Evolutionary conservation across 2,888 invertebrate genomes (phyloP).

Genomic region (Anticlea derivata): DNA sequence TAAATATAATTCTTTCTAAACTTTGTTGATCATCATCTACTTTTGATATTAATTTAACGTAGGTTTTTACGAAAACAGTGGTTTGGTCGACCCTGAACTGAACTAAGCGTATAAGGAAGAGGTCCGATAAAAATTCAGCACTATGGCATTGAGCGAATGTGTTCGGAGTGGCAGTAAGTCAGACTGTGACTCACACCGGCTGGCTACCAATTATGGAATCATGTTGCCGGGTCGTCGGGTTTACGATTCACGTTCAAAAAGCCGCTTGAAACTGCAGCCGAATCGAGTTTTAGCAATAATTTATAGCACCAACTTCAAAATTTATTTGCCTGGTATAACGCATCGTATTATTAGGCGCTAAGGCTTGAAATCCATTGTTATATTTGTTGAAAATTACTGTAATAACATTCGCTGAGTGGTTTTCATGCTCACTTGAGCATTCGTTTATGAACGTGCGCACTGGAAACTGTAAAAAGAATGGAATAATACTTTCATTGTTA

Average conservation of each 20-base stretch:
- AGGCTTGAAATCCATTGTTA: slow-evolving; percentile 6
- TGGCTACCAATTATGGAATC: slow-evolving; percentile 24
- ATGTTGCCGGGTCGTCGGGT: slow-evolving; percentile 8
- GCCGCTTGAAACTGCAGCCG: slow-evolving; percentile 3
- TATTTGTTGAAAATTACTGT: slow-evolving; percentile 1
- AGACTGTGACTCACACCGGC: slow-evolving; percentile 29
- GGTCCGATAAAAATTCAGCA: slow-evolving; percentile 32
- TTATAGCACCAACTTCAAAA: not conserved
- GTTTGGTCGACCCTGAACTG: slow-evolving; percentile 32
- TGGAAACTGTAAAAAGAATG: slow-evolving; percentile 22
- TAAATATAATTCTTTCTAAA: no score
- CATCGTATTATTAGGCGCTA: not conserved
- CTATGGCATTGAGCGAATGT: slow-evolving; percentile 32
- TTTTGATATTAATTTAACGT: no score
- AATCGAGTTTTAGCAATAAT: slow-evolving; percentile 10
- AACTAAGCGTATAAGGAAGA: slow-evolving; percentile 26
- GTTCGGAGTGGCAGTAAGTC: slow-evolving; percentile 24
- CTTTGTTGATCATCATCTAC: no score
- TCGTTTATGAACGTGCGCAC: slow-evolving; percentile 7
- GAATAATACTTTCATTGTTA: slow-evolving; percentile 30
- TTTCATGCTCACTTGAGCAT: slow-evolving; percentile 18
- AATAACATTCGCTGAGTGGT: slow-evolving; percentile 8
- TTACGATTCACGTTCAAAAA: slow-evolving; percentile 10
- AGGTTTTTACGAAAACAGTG: not conserved
- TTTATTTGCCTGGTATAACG: slow-evolving; percentile 2